These are phyloP conservation scores for Palythoa heliodiscus DNA, from an alignment of 92 coral and sea anemone species.

Conservation along the genomic window DNA sequence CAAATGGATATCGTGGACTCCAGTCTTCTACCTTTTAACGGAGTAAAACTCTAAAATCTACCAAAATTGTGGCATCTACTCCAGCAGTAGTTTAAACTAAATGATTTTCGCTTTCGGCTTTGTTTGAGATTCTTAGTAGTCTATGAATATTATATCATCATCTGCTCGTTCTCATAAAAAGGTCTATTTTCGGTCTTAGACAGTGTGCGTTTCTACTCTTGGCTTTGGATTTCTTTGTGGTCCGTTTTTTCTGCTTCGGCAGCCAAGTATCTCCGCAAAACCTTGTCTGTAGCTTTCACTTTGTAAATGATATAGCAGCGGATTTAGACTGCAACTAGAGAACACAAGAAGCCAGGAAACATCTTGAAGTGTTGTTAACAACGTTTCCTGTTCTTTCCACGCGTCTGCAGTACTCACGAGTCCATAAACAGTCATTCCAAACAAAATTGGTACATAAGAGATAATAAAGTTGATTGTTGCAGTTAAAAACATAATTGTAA, in stretches of 20 bases:
- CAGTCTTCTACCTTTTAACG: too few species aligned
- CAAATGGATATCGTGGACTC: too few species aligned
- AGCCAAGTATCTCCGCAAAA: slow-evolving; percentile 5
- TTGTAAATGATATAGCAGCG: slow-evolving; percentile 31
- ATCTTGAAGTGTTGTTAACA: background rate
- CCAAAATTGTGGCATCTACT: too few species aligned
- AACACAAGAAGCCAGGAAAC: background rate
- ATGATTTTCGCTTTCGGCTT: too few species aligned
- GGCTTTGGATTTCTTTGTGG: background rate
- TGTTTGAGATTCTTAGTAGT: too few species aligned
- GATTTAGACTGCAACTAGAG: slow-evolving; percentile 1
- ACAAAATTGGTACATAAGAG: background rate
- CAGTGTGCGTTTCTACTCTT: background rate
- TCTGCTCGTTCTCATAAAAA: too few species aligned
- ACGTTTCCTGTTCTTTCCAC: background rate
- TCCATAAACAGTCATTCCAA: slow-evolving; percentile 5
- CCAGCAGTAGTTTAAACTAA: too few species aligned
- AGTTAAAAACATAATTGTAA: slow-evolving; percentile 12
- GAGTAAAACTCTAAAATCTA: too few species aligned
- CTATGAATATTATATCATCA: too few species aligned
- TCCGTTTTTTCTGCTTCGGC: background rate
- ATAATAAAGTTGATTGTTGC: slow-evolving; percentile 3
- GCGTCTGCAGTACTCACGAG: background rate
- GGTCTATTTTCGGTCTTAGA: background rate
- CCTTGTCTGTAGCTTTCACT: slow-evolving; percentile 29